Base-by-base conservation (phyloP, 2,888 invertebrate species). In the Pheosia gnoma region DNA sequence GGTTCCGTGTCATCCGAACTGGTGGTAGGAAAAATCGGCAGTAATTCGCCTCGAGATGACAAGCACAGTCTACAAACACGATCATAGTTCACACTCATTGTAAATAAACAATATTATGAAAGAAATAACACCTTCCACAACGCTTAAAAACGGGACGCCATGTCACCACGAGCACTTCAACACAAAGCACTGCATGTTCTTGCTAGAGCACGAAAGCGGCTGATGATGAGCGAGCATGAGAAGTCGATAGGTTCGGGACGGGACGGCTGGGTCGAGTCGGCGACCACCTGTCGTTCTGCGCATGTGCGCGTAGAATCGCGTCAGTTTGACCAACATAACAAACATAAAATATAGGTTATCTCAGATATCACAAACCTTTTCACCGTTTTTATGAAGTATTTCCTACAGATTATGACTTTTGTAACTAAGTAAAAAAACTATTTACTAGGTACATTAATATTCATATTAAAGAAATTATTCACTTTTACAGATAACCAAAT, bases 11-110 rank as follows among this genome's bases (percentile, higher is more conserved):
- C 91, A 90, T 90, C 91, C 86, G 90, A 89, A 91, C 92, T 93
- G 94, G 90, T 92, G 86, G 90, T 90, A 86, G 90, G 93, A 88
- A 95, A 95, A 83, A 95, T 94, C 85, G 95, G 94, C 82, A 94
- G 93, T 87, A 94, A 94, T 84, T 94, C 94, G 85, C 94, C 94
- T 79, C 94, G 94, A 84, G 93, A 90, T 84, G 95, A 94, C 87
- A 95, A 94, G 90, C 95, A 95, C 81, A 95, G 94, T 89, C 95
- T 94, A 91, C 95, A 95, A 86, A 95, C 94, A 87, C 91, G 91
- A 85, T 93, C 93, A 89, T 89, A 93, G 88, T 92, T 92, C 85
- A 90, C 91, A 90, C 79, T 91, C 93, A 93, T 93, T 88, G 92
- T 93, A 92, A 91, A 91, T 91, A 91, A 89, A 91, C 90, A 81